Conservation (phyloP, 2,888 invertebrate genomes). For the Morpho deidamia region DNA sequence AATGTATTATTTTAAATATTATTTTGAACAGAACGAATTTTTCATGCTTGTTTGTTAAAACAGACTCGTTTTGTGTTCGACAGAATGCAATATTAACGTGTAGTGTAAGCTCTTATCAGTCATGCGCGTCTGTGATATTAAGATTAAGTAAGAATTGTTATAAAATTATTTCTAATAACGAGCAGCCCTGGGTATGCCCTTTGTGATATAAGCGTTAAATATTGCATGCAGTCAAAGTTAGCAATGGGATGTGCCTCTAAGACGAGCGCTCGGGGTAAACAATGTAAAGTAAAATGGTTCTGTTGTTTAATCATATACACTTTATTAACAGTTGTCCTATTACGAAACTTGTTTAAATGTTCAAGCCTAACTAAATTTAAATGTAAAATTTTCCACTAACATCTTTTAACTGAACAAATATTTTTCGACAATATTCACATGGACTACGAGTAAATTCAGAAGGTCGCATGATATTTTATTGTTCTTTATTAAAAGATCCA, state of each 20-base stretch:
- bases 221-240: conserved; percentile 77
- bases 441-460: too few species aligned
- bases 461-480: too few species aligned
- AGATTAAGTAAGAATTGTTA: conserved; percentile 53
- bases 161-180: conserved; percentile 45
- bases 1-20: conserved; percentile 17
- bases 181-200: conserved; percentile 59
- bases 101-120: conserved; percentile 44
- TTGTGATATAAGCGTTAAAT: conserved; percentile 69
- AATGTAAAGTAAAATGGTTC: conserved; percentile 56
- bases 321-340: conserved; percentile 1
- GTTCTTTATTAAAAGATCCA: too few species aligned
- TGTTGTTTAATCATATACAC: conserved; percentile 43
- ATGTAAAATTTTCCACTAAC: too few species aligned
- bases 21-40: conserved; percentile 32
- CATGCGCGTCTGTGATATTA: conserved; percentile 56
- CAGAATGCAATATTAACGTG: conserved; percentile 77
- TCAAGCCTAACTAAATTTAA: neutral
- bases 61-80: conserved; percentile 56
- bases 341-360: too few species aligned
- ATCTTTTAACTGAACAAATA: too few species aligned
- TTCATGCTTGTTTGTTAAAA: conserved; percentile 50
- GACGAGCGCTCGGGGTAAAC: conserved; percentile 61
- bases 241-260: conserved; percentile 72
- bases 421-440: too few species aligned